A percentile compares a stretch with the other conserved stretches of the same genome.
Evolutionary conservation across 2,797 vertebrate genomes (phyloP).

Genomic region (Ciconia nigra): DNA sequence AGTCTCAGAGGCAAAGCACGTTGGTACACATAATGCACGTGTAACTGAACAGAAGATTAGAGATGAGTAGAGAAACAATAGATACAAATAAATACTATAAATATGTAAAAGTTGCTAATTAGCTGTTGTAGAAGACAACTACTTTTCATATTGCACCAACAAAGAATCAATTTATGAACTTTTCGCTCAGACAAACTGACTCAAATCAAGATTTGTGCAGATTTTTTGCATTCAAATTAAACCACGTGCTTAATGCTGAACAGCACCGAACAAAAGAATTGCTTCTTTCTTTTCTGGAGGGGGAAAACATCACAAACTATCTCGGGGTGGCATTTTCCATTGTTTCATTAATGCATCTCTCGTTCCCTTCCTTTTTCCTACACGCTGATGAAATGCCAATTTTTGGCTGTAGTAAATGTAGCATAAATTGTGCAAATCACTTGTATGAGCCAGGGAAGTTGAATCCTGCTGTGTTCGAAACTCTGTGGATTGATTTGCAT

Average conservation of each 20-base stretch:
- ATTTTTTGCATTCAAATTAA: background rate
- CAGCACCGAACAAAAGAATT: background rate
- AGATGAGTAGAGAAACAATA: background rate
- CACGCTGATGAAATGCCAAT: background rate
- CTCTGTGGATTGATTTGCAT: background rate
- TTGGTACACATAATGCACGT: background rate
- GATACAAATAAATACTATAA: background rate
- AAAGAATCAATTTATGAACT: background rate
- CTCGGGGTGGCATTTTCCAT: background rate
- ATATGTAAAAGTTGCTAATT: background rate
- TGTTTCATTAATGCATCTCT: background rate
- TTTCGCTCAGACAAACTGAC: background rate
- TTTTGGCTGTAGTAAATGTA: background rate
- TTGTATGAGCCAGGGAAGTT: background rate
- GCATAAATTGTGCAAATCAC: background rate
- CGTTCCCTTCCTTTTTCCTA: background rate
- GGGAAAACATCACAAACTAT: background rate
- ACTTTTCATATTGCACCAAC: background rate
- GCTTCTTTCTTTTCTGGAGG: background rate
- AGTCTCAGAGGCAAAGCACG: background rate
- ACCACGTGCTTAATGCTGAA: background rate
- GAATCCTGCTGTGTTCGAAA: background rate
- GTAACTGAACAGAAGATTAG: background rate
- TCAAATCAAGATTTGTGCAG: background rate
- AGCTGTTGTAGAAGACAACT: background rate